Percentiles rank a stretch among this genome's conserved stretches.
These are phyloP conservation scores for Zaprionus obscuricornis DNA, from an alignment of 2,888 invertebrate genomes.

Conservation along the genomic window DNA sequence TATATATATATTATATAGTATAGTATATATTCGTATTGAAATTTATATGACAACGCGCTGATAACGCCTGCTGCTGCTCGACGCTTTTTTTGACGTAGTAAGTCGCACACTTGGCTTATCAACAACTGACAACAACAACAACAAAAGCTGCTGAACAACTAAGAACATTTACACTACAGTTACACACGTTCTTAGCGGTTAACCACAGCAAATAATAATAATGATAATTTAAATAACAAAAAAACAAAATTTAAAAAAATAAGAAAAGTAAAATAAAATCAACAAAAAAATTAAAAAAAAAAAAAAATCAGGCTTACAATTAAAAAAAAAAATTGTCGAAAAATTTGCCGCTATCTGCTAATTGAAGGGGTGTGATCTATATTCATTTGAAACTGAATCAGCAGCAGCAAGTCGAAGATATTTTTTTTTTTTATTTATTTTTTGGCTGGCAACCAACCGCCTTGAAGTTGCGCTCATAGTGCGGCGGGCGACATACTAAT, in stretches of 20 bases:
- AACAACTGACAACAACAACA: constrained; percentile 33
- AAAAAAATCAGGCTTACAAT: constrained; percentile 24
- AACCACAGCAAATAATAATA: constrained; percentile 17
- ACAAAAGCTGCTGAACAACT: constrained; percentile 26
- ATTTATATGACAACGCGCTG: constrained; percentile 36
- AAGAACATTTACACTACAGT: constrained; percentile 36
- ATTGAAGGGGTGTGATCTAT: constrained; percentile 70
- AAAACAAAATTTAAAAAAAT: constrained; percentile 2
- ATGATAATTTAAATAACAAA: constrained; percentile 3
- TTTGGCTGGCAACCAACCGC: constrained; percentile 11
- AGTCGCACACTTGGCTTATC: constrained; percentile 52
- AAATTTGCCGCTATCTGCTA: constrained; percentile 57
- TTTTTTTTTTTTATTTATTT: too few species aligned
- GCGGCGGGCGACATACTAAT: constrained; percentile 35
- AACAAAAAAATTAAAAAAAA: not conserved
- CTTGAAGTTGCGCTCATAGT: constrained; percentile 17
- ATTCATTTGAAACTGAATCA: constrained; percentile 13
- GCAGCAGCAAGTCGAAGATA: not conserved
- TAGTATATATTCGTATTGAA: constrained; percentile 18
- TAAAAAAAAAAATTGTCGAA: constrained; percentile 28
- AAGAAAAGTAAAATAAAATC: not conserved
- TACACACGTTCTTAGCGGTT: constrained; percentile 17
- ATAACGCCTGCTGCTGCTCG: constrained; percentile 30
- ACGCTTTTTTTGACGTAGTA: constrained; percentile 62
- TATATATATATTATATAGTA: constrained; percentile 15